Base-by-base conservation (phyloP, 2,888 invertebrate species). In the Syritta pipiens region DNA sequence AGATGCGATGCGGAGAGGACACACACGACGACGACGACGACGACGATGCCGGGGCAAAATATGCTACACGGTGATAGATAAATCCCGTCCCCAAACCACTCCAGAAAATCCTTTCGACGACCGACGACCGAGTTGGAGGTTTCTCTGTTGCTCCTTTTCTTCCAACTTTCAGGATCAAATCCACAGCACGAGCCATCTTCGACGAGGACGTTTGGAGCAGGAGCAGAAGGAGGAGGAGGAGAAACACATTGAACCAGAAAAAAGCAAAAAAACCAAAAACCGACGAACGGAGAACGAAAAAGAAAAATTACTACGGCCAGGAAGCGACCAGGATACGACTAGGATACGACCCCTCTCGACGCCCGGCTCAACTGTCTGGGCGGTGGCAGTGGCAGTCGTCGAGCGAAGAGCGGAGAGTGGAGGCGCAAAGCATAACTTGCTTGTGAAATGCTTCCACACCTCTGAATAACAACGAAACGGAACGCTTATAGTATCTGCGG, bases 151-250 rank as follows among this genome's bases (percentile, higher is more conserved):
- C 67, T 79, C 60, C 67, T 79, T 60, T 68, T 79, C 79, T 60
- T 60, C 49, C 26, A 57, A 65, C 59, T 77, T 75, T 69, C 59
- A 72, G 81, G 81, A 81, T 82, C 82, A 81, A 81, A 81, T 81
- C 82, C 81, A 76, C 60, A 81, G 82, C 82, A 82, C 82, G 82
- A 82, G 81, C 82, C 82, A 74, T 82, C 81, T 82, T 82, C 81
- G 62, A 67, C 75, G 57, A 72, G 65, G 53, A 55, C 65, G 60
- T 60, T n/a, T n/a, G n/a, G n/a, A n/a, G n/a, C n/a, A n/a, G n/a
- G n/a, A n/a, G n/a, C n/a, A n/a, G n/a, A n/a, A n/a, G n/a, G n/a
- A n/a, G n/a, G n/a, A n/a, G n/a, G n/a, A n/a, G n/a, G n/a, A n/a
- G n/a, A 79, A 79, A 79, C 72, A 77, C 77, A 72, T 72, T 67